These are phyloP conservation scores for Luidia sarsii DNA, from an alignment of 53 echinoderm and acorn worm species.

Conservation along the genomic window DNA sequence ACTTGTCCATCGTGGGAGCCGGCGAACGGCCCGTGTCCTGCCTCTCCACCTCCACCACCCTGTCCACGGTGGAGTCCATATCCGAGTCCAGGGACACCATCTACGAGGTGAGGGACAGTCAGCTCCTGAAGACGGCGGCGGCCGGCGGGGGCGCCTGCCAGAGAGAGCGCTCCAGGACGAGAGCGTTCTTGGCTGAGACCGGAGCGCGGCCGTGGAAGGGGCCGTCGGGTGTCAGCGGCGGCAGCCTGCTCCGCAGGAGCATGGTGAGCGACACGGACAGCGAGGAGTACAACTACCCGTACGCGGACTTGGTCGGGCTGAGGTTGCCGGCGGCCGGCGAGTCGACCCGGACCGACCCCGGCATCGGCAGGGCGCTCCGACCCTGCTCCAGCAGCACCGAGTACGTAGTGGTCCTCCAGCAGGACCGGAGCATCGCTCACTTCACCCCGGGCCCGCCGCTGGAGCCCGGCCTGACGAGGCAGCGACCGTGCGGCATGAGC, in stretches of 20 bases:
- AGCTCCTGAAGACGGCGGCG: not conserved
- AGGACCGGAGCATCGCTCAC: not conserved
- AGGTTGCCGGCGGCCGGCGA: not conserved
- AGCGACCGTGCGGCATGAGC: constrained; percentile 25
- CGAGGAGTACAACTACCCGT: constrained; percentile 69
- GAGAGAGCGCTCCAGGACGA: too few species aligned
- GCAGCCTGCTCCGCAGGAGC: too few species aligned
- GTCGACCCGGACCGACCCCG: too few species aligned
- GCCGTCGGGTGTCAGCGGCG: not conserved
- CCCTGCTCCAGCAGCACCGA: constrained; percentile 29
- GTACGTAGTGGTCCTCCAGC: constrained; percentile 46
- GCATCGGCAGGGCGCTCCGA: not conserved
- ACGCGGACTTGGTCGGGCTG: constrained; percentile 27
- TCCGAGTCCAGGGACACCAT: constrained; percentile 22
- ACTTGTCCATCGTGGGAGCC: not conserved
- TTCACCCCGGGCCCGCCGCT: not conserved
- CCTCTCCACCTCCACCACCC: constrained; percentile 11
- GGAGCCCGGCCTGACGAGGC: not conserved
- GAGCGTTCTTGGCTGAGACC: not conserved
- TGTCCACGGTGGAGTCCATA: constrained; percentile 30
- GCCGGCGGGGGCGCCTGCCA: too few species aligned
- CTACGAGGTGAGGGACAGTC: constrained; percentile 15
- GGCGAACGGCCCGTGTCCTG: constrained; percentile 6
- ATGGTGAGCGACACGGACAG: not conserved
- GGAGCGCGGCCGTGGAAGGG: not conserved